Evolutionary conservation across 2,888 invertebrate genomes (phyloP).

Genomic region (Vanessa cardui): DNA sequence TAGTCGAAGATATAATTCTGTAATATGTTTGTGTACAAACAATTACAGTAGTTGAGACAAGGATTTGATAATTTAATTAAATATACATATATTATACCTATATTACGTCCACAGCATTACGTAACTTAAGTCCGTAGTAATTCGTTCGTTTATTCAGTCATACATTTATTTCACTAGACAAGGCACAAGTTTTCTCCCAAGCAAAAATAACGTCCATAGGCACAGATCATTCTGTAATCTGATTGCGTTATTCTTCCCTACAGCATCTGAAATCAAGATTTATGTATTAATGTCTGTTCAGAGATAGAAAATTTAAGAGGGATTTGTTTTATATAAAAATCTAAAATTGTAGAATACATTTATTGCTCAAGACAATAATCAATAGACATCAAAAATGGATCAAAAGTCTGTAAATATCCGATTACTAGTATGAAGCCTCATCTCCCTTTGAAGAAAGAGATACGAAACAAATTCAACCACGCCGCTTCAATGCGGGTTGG

Average conservation of each 20-base stretch:
- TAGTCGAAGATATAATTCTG: neutral
- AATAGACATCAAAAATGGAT: too few relatives aligned
- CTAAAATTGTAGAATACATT: too few relatives aligned
- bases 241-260: conserved; percentile 55
- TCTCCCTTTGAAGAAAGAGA: too few relatives aligned
- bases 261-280: conserved; percentile 60
- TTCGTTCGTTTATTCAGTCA: conserved; percentile 33
- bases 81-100: conserved; percentile 8
- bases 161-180: conserved; percentile 47
- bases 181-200: conserved; percentile 67
- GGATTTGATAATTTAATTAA: neutral
- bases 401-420: too few relatives aligned
- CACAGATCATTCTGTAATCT: conserved; percentile 51
- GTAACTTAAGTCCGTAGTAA: conserved; percentile 22
- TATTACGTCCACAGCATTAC: conserved; percentile 31
- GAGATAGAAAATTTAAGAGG: neutral
- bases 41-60: neutral
- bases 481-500: too few relatives aligned
- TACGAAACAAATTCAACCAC: too few relatives aligned
- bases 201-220: conserved; percentile 61
- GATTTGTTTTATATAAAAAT: neutral
- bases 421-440: too few relatives aligned
- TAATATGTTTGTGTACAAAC: neutral
- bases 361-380: too few relatives aligned
- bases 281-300: neutral